phyloP scores from a whole-genome alignment of 2,113 vertebrate genomes.

The Salvelinus fontinalis region DNA sequence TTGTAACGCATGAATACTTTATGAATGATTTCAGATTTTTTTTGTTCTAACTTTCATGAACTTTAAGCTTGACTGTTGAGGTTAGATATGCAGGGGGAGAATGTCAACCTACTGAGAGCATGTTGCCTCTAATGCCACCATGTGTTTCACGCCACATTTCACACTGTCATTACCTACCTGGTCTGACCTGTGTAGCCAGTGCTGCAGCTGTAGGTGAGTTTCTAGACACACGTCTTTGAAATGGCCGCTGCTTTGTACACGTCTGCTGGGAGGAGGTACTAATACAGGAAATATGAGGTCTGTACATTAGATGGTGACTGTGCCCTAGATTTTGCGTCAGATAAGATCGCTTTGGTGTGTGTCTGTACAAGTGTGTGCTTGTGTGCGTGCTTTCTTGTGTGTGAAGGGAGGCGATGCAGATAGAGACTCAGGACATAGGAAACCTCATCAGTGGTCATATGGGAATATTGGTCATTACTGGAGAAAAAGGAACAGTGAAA shows the following conservation, averaged over 20 bases:
- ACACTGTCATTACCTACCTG: neutral
- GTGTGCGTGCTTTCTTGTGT: neutral
- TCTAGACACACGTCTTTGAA: neutral
- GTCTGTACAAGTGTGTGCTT: neutral
- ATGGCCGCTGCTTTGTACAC: neutral
- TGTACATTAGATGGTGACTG: neutral
- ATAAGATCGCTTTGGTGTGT: neutral
- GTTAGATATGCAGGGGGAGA: too few species aligned
- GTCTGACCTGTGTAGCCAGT: neutral
- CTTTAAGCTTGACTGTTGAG: too few species aligned
- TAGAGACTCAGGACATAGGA: slow-evolving; percentile 21
- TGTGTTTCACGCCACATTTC: neutral
- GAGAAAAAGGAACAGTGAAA: slow-evolving; percentile 29
- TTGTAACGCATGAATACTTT: too few species aligned
- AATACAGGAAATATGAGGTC: neutral
- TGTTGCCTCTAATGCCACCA: too few species aligned
- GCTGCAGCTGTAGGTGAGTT: neutral
- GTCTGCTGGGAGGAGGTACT: neutral
- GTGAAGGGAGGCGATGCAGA: slow-evolving; percentile 6
- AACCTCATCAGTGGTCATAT: slow-evolving; percentile 25
- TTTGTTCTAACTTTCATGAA: too few species aligned
- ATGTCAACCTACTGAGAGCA: too few species aligned
- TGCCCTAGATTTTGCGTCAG: neutral
- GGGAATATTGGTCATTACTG: slow-evolving; percentile 25
- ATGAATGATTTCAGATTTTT: too few species aligned